Evolutionary conservation across 2,797 vertebrate genomes (phyloP).

Genomic region (Gorsachius magnificus): DNA sequence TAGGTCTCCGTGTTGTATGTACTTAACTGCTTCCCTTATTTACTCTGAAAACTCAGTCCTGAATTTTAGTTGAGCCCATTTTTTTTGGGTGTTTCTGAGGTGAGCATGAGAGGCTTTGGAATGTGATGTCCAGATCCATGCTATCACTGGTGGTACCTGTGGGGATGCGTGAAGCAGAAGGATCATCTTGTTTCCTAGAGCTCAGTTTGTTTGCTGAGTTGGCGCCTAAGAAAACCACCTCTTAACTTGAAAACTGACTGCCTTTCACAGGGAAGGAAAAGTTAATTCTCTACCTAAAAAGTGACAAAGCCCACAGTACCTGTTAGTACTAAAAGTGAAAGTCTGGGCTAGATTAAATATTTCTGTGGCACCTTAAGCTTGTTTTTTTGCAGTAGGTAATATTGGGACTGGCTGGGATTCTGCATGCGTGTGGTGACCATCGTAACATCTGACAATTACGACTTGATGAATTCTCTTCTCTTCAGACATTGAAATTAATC

Average conservation of each 20-base stretch:
- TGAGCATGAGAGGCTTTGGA: neutral
- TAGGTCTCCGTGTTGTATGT: neutral
- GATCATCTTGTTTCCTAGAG: neutral
- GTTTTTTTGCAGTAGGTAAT: neutral
- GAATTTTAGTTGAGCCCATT: neutral
- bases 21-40: neutral
- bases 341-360: neutral
- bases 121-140: neutral
- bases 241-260: neutral
- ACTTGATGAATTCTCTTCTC: neutral
- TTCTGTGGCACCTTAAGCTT: neutral
- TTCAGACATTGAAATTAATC: slow-evolving; percentile 2
- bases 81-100: neutral
- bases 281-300: neutral
- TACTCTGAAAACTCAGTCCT: neutral
- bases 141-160: neutral
- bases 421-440: neutral
- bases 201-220: neutral
- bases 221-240: neutral
- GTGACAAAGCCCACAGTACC: neutral
- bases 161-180: neutral
- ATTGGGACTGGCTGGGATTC: neutral
- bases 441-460: neutral
- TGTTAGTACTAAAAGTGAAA: neutral
- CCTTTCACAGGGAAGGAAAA: neutral